phyloP scores from a whole-genome alignment of 1,140 invertebrate genomes.

The Cydia fagiglandana region DNA sequence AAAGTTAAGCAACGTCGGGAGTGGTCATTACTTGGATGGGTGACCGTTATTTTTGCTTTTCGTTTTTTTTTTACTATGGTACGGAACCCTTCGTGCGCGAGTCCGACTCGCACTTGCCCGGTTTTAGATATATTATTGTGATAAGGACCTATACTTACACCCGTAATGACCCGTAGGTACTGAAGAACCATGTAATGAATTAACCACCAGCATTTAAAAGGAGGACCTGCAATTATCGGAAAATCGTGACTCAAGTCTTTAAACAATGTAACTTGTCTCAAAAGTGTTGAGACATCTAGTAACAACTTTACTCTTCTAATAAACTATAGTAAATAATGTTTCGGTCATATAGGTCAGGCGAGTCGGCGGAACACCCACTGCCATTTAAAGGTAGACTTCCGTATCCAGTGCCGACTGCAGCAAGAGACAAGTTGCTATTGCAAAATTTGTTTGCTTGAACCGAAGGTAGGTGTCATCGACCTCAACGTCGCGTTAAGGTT shows the following conservation, averaged over 20 bases:
- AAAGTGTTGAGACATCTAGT: conserved; percentile 9
- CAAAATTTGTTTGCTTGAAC: conserved; percentile 6
- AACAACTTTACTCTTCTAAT: not conserved
- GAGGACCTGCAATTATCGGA: not conserved
- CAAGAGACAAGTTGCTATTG: conserved; percentile 10
- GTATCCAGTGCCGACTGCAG: conserved; percentile 2
- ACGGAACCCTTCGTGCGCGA: too few relatives aligned
- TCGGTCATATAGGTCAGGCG: conserved; percentile 12
- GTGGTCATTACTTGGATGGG: too few relatives aligned
- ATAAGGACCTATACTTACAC: too few relatives aligned
- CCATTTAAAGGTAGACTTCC: conserved; percentile 22
- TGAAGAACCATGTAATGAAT: too few relatives aligned
- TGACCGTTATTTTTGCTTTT: too few relatives aligned
- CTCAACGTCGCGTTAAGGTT: not conserved
- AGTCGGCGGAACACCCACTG: conserved; percentile 16
- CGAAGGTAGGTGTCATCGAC: conserved; percentile 2
- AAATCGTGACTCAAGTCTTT: not conserved
- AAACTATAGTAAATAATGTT: conserved; percentile 14
- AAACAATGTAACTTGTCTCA: conserved; percentile 18
- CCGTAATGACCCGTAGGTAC: too few relatives aligned
- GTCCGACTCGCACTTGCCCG: too few relatives aligned
- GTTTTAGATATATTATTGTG: too few relatives aligned
- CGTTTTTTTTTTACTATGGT: too few relatives aligned
- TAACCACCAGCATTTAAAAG: not conserved
- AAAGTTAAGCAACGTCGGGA: too few relatives aligned